Evolutionary conservation across 2,113 vertebrate genomes (phyloP).

Genomic region (Leptobrachium leishanense): DNA sequence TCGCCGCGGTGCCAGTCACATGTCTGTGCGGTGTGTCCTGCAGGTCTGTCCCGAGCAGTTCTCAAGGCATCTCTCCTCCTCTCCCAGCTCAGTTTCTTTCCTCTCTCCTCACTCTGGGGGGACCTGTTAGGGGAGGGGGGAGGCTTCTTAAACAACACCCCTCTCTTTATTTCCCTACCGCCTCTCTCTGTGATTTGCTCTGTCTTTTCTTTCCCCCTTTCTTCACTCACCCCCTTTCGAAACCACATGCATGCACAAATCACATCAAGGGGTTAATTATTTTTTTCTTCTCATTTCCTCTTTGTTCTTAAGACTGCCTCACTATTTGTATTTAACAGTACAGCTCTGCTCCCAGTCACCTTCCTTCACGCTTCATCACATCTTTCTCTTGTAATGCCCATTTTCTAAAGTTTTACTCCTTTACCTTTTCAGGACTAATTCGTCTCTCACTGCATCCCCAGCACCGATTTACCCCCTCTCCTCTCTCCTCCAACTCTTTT

Average conservation of each 20-base stretch:
- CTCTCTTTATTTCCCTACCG: neutral
- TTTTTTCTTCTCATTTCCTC: neutral
- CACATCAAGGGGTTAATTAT: neutral
- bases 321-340: neutral
- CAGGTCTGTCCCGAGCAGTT: neutral
- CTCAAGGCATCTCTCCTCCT: conserved; percentile 9
- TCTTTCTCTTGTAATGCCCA: neutral
- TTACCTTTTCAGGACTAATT: too few species aligned
- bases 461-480: too few species aligned
- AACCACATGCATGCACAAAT: neutral
- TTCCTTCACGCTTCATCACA: neutral
- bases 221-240: neutral
- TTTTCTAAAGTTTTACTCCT: too few species aligned
- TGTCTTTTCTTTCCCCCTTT: neutral
- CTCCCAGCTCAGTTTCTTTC: neutral
- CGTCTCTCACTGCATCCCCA: too few species aligned
- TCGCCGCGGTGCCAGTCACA: conserved; percentile 29
- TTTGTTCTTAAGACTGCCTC: neutral
- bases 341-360: neutral
- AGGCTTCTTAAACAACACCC: neutral
- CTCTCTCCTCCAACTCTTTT: neutral
- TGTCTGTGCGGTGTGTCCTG: conserved; percentile 3
- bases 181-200: conserved; percentile 35
- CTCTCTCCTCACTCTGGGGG: conserved; percentile 25
- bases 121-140: conserved; percentile 15